phyloP scores from a whole-genome alignment of 2,888 invertebrate genomes.

The Oithona nana region DNA sequence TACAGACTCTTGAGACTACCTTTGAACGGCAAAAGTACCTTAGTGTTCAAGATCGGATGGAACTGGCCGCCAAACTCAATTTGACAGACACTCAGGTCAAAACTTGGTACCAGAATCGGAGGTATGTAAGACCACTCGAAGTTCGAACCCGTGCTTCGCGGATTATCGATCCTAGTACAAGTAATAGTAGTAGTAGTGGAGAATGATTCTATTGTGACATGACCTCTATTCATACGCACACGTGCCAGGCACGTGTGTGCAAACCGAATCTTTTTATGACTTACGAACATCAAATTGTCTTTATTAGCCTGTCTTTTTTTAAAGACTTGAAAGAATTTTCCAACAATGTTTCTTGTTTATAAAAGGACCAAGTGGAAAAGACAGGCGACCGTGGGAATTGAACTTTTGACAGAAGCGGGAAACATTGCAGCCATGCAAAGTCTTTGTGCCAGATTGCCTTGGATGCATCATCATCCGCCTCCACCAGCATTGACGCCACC shows the following conservation, averaged over 20 bases:
- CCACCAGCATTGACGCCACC: conserved; percentile 22
- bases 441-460: conserved; percentile 37
- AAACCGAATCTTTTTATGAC: neutral
- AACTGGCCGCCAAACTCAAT: conserved; percentile 64
- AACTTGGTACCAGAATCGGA: conserved; percentile 98
- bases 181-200: neutral
- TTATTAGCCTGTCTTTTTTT: no score
- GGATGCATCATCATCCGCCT: conserved; percentile 41
- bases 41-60: conserved; percentile 77
- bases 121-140: no score
- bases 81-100: conserved; percentile 40
- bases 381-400: conserved; percentile 90
- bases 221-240: neutral
- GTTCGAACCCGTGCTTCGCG: no score
- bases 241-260: neutral
- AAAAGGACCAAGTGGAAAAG: conserved; percentile 96
- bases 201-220: neutral
- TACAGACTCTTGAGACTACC: conserved; percentile 85
- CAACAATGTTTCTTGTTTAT: no score
- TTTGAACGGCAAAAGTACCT: conserved; percentile 94
- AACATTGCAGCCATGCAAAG: conserved; percentile 97
- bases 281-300: no score
- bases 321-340: no score
- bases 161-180: no score
- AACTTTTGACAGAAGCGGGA: conserved; percentile 86